Conservation (phyloP, 2,113 vertebrate species). For the Prietella phreatophila region DNA sequence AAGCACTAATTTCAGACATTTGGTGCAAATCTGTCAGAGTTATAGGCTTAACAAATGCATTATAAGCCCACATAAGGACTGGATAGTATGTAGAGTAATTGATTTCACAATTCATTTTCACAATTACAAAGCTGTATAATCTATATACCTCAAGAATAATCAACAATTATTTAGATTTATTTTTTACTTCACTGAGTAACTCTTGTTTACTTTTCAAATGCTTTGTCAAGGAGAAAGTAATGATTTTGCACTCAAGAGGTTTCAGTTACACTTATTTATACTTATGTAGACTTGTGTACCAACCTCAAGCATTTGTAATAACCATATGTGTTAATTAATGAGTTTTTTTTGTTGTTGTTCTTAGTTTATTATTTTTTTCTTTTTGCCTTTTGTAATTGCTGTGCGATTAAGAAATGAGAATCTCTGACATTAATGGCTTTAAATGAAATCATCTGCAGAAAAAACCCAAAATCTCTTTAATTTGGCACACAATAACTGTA, state of each 20-base stretch:
- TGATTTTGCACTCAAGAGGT: not conserved
- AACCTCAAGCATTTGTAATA: not conserved
- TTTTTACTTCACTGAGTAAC: slow-evolving; percentile 18
- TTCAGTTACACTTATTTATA: slow-evolving; percentile 26
- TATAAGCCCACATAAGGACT: slow-evolving; percentile 45
- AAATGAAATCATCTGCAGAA: not conserved
- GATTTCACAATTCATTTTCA: slow-evolving; percentile 45
- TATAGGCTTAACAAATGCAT: slow-evolving; percentile 52
- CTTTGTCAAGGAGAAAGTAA: slow-evolving; percentile 29
- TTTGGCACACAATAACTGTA: not conserved
- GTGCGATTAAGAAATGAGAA: not conserved
- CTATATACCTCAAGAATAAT: slow-evolving; percentile 45
- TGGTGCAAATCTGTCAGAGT: slow-evolving; percentile 58
- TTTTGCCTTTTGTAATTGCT: not conserved
- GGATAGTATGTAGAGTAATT: slow-evolving; percentile 43
- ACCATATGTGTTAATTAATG: not conserved
- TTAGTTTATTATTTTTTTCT: not conserved
- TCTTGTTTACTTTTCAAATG: slow-evolving; percentile 38
- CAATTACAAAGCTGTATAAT: slow-evolving; percentile 37
- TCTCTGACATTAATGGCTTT: not conserved
- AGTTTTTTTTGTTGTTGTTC: not conserved
- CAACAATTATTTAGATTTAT: slow-evolving; percentile 33
- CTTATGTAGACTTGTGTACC: slow-evolving; percentile 1
- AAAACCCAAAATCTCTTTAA: not conserved
- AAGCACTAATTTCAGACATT: slow-evolving; percentile 59